Conservation (phyloP, 2,113 vertebrate genomes). For the Glaucomys volans region DNA sequence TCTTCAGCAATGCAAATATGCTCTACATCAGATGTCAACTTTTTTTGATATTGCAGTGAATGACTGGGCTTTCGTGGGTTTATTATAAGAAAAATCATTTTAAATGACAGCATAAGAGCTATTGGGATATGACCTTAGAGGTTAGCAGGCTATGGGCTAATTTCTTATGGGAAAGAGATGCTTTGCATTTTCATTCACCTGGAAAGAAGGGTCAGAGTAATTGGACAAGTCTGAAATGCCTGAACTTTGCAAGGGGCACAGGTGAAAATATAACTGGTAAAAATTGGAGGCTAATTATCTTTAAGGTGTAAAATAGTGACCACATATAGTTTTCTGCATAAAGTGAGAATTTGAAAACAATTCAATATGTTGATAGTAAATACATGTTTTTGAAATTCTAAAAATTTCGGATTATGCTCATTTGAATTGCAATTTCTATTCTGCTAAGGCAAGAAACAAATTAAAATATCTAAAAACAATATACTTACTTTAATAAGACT, state of each 20-base stretch:
- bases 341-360: neutral
- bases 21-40: neutral
- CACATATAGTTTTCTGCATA: constrained; percentile 18
- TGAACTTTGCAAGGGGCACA: neutral
- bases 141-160: neutral
- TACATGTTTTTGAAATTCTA: neutral
- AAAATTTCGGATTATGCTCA: neutral
- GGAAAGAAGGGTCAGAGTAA: neutral
- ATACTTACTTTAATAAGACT: neutral
- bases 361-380: neutral
- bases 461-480: constrained; percentile 39
- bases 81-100: constrained; percentile 1
- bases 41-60: constrained; percentile 22
- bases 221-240: neutral
- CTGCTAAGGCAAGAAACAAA: neutral
- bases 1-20: constrained; percentile 6
- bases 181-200: constrained; percentile 51
- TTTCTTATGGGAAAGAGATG: neutral
- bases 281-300: constrained; percentile 53
- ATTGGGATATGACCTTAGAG: constrained; percentile 16
- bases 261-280: constrained; percentile 21
- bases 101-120: constrained; percentile 30
- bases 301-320: constrained; percentile 44
- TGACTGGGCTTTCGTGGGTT: neutral
- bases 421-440: constrained; percentile 22